Evolutionary conservation across 23 tunicate genomes (phyloP).

Genomic region (Ascidia mentula): DNA sequence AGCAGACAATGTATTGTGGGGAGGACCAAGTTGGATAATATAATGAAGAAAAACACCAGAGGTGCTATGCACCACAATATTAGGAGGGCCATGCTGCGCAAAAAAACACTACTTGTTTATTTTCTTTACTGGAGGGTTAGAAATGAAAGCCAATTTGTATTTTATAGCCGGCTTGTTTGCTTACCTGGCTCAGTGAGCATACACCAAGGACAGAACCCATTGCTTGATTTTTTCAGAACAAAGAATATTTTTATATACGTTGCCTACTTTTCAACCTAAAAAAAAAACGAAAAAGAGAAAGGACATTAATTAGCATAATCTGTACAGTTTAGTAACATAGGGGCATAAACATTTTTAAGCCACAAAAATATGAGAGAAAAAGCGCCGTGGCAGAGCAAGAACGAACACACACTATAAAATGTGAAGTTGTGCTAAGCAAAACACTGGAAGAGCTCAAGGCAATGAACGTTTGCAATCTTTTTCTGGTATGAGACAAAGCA

Average conservation of each 20-base stretch:
- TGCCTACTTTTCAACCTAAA: too few relatives aligned
- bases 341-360: conserved; percentile 2
- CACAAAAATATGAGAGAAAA: not conserved
- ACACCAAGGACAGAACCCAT: conserved; percentile 1
- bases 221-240: not conserved
- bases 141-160: too few relatives aligned
- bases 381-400: not conserved
- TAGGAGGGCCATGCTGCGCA: too few relatives aligned
- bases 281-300: not conserved
- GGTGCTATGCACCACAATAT: too few relatives aligned
- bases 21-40: too few relatives aligned
- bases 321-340: conserved; percentile 2
- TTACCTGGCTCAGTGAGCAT: not conserved
- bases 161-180: too few relatives aligned
- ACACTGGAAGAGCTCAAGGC: conserved; percentile 5
- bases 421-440: not conserved
- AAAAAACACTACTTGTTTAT: too few relatives aligned
- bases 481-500: not conserved
- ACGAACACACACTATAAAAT: not conserved
- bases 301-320: conserved; percentile 2
- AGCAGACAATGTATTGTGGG: too few relatives aligned
- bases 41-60: too few relatives aligned
- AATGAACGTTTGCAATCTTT: not conserved
- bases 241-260: not conserved
- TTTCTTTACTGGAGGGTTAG: too few relatives aligned